Percentiles rank a stretch among this genome's conserved stretches.
Evolutionary conservation across 92 coral and sea anemone genomes (phyloP).

Genomic region (Scolanthus callimorphus): DNA sequence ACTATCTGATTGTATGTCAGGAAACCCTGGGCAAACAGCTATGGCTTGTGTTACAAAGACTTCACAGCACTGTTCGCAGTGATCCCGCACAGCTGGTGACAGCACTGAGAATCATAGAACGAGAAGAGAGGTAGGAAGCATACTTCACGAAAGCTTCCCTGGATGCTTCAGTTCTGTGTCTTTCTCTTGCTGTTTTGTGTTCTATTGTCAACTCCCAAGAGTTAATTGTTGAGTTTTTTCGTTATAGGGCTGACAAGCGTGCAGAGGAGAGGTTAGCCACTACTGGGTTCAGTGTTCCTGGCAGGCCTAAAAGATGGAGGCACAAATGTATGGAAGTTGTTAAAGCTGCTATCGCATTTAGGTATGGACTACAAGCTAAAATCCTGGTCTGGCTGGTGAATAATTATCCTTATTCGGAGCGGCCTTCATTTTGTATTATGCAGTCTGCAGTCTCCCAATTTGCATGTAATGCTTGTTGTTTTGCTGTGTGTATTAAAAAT

Average conservation of each 20-base stretch:
- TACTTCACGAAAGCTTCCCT: too few species aligned
- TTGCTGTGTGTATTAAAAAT: too few species aligned
- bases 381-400: too few species aligned
- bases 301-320: slow-evolving; percentile 86
- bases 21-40: slow-evolving; percentile 81
- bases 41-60: slow-evolving; percentile 85
- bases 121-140: slow-evolving; percentile 80
- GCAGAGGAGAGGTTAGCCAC: slow-evolving; percentile 56
- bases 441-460: too few species aligned
- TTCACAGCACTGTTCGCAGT: slow-evolving; percentile 91
- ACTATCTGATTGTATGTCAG: slow-evolving; percentile 18
- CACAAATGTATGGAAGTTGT: slow-evolving; percentile 57
- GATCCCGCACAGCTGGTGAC: slow-evolving; percentile 99
- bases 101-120: slow-evolving; percentile 85
- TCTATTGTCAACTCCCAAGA: too few species aligned
- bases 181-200: too few species aligned
- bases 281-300: slow-evolving; percentile 77
- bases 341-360: slow-evolving; percentile 62
- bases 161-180: too few species aligned
- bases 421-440: too few species aligned
- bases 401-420: too few species aligned
- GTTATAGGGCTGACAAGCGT: slow-evolving; percentile 77
- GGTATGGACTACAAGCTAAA: slow-evolving; percentile 46
- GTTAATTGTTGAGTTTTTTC: too few species aligned
- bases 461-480: too few species aligned